Evolutionary conservation across 1,140 invertebrate genomes (phyloP).

Genomic region (Drosophila equinoxialis): DNA sequence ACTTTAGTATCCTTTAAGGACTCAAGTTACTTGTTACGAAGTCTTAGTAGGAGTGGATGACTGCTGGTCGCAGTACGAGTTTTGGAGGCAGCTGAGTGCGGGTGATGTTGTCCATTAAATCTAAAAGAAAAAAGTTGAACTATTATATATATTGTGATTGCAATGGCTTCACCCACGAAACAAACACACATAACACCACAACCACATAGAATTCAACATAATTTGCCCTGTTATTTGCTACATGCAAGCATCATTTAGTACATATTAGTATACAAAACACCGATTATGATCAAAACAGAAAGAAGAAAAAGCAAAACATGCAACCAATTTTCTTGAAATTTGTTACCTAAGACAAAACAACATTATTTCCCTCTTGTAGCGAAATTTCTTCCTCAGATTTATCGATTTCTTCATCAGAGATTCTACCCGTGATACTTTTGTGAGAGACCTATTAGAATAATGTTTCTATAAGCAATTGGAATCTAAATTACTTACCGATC

Average conservation of each 20-base stretch:
- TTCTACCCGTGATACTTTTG: constrained; percentile 42
- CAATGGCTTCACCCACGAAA: neutral
- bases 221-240: neutral
- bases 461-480: neutral
- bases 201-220: neutral
- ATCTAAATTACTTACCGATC: neutral
- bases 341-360: constrained; percentile 54
- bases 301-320: neutral
- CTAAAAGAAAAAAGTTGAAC: neutral
- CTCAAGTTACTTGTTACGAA: neutral
- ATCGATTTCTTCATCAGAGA: constrained; percentile 14
- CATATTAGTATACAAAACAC: constrained; percentile 4
- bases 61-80: neutral
- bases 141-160: neutral
- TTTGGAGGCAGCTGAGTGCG: neutral
- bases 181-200: constrained; percentile 3
- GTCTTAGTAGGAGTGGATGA: neutral
- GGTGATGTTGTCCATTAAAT: neutral
- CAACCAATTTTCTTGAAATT: neutral
- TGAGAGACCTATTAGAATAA: constrained; percentile 8
- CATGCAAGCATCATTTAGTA: constrained; percentile 5
- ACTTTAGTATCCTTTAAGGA: no score
- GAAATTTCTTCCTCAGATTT: constrained; percentile 59
- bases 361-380: constrained; percentile 37
- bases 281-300: neutral